phyloP scores from a whole-genome alignment of 2,797 vertebrate genomes.

The Ambastaia sidthimunki region DNA sequence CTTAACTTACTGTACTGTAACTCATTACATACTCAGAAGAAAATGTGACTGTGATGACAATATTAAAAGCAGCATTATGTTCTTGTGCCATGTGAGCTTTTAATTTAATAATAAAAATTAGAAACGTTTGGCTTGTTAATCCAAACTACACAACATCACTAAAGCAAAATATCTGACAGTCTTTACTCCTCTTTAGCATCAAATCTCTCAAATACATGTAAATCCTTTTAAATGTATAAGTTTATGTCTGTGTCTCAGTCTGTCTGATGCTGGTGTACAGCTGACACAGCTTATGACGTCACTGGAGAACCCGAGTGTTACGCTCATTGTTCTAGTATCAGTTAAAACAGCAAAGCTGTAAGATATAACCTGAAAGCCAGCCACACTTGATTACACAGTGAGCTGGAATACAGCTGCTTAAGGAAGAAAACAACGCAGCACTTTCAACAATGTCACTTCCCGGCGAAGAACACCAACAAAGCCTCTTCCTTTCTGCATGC shows the following conservation, averaged over 20 bases:
- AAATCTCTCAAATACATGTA: too few relatives aligned
- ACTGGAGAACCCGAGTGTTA: constrained; percentile 73
- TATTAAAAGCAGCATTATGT: constrained; percentile 18
- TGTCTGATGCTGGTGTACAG: constrained; percentile 61
- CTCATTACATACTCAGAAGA: background rate
- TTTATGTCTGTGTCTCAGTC: constrained; percentile 1
- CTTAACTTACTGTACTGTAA: background rate
- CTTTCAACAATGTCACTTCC: constrained; percentile 80
- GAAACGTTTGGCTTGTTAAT: background rate
- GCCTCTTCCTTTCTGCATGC: constrained; percentile 74
- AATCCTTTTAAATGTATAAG: too few relatives aligned
- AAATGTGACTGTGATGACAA: background rate
- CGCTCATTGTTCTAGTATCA: constrained; percentile 74
- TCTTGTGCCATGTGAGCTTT: background rate
- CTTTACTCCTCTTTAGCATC: too few relatives aligned
- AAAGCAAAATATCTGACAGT: too few relatives aligned
- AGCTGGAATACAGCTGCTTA: constrained; percentile 72
- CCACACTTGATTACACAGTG: constrained; percentile 74
- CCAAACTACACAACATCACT: background rate
- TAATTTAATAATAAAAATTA: background rate
- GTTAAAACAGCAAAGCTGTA: constrained; percentile 69
- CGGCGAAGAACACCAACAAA: constrained; percentile 76
- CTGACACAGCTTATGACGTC: constrained; percentile 73
- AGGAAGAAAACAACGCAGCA: constrained; percentile 67
- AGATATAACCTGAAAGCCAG: constrained; percentile 73